A percentile compares a stretch with the other conserved stretches of the same genome.
Conservation (phyloP, 1,140 invertebrate genomes). For the Scaptomyza graminum region DNA sequence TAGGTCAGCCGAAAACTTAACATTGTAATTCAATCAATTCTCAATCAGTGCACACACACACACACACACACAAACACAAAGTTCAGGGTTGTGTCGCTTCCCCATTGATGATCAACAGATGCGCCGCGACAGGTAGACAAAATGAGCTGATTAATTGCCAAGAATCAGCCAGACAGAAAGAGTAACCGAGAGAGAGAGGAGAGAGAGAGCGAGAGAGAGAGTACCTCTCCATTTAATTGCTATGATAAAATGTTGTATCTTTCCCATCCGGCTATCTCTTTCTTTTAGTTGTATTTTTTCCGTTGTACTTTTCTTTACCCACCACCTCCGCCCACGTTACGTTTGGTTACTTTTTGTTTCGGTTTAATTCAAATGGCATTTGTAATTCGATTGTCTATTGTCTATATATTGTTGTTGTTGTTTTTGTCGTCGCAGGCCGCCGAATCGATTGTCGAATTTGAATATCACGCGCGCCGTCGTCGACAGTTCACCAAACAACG, state of each 20-base stretch:
- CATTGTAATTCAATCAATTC: conserved; percentile 34
- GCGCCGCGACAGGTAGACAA: conserved; percentile 35
- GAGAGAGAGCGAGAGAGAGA: not conserved
- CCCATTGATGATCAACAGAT: conserved; percentile 40
- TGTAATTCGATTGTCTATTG: conserved; percentile 75
- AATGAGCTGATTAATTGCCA: conserved; percentile 33
- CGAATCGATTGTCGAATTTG: conserved; percentile 80
- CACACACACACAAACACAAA: conserved; percentile 15
- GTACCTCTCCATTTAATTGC: not conserved
- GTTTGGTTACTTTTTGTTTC: conserved; percentile 36
- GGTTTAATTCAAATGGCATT: conserved; percentile 77
- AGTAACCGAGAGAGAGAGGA: not conserved
- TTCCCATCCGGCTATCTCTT: conserved; percentile 9
- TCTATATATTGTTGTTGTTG: conserved; percentile 58
- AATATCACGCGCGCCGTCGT: conserved; percentile 60
- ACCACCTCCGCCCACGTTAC: conserved; percentile 25
- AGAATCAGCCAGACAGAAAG: conserved; percentile 1
- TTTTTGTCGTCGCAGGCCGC: conserved; percentile 73
- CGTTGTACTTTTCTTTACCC: conserved; percentile 33
- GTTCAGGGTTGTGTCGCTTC: conserved; percentile 41
- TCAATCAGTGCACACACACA: conserved; percentile 12
- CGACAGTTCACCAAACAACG: conserved; percentile 46
- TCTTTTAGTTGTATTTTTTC: conserved; percentile 42
- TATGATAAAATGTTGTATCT: not conserved
- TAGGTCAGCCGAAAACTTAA: conserved; percentile 8